Evolutionary conservation across 2,888 invertebrate species (phyloP).

Genomic region (Liopterus haemorrhoidalis): DNA sequence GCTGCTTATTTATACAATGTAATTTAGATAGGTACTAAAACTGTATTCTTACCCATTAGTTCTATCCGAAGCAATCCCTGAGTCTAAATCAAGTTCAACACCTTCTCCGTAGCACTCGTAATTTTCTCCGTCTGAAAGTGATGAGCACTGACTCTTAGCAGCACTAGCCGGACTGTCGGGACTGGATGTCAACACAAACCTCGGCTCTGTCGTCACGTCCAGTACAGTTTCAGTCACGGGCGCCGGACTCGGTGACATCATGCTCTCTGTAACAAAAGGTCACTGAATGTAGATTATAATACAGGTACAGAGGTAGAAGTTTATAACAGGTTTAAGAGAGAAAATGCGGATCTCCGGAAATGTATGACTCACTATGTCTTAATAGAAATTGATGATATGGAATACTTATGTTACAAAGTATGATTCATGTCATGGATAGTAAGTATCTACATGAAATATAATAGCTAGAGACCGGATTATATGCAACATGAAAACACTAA

Average conservation of each 20-base stretch:
- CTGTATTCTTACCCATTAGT: constrained; percentile 28
- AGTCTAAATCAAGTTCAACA: constrained; percentile 50
- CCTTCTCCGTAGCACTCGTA: constrained; percentile 74
- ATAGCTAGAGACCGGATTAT: too few species aligned
- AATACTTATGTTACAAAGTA: too few species aligned
- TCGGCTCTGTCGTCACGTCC: constrained; percentile 38
- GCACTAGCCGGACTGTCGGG: constrained; percentile 40
- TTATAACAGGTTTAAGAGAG: too few species aligned
- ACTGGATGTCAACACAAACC: constrained; percentile 33
- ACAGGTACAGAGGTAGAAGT: too few species aligned
- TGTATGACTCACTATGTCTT: too few species aligned
- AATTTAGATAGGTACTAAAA: background rate
- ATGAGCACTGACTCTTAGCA: constrained; percentile 48
- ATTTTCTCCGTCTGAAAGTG: constrained; percentile 71
- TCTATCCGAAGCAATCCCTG: constrained; percentile 37
- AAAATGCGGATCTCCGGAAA: too few species aligned
- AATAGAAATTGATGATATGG: too few species aligned
- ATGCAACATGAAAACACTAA: too few species aligned
- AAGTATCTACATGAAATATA: too few species aligned
- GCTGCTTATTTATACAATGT: too few species aligned
- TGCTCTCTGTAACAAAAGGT: constrained; percentile 32
- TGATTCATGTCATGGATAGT: too few species aligned
- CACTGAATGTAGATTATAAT: constrained; percentile 14
- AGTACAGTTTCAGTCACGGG: constrained; percentile 27
- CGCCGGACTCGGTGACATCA: constrained; percentile 35